These are phyloP conservation scores for Erpornis zantholeuca DNA, from an alignment of 2,113 vertebrate species.

Conservation along the genomic window DNA sequence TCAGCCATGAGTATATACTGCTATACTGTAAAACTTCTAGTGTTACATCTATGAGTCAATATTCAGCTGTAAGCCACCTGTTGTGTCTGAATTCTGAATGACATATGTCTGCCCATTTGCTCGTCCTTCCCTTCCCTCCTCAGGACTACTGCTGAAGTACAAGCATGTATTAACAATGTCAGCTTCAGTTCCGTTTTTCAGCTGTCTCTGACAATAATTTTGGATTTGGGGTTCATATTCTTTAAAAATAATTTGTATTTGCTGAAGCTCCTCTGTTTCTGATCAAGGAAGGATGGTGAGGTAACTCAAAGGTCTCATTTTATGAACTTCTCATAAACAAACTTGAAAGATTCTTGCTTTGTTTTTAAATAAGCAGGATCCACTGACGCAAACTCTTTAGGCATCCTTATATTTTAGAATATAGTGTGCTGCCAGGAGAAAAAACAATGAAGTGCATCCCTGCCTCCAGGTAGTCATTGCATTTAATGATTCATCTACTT, in stretches of 20 bases:
- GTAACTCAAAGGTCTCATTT: background rate
- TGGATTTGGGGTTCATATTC: background rate
- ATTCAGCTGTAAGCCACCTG: background rate
- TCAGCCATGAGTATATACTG: background rate
- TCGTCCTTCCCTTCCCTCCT: background rate
- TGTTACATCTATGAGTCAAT: background rate
- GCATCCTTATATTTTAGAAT: background rate
- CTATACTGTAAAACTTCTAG: background rate
- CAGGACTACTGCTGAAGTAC: background rate
- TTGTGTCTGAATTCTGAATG: background rate
- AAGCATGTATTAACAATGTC: background rate
- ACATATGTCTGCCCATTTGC: background rate
- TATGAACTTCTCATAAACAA: background rate
- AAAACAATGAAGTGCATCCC: background rate
- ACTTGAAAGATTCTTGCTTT: background rate
- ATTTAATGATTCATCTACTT: slow-evolving; percentile 45
- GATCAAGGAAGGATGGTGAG: background rate
- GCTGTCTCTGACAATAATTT: background rate
- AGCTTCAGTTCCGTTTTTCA: background rate
- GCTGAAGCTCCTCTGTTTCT: background rate
- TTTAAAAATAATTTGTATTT: background rate
- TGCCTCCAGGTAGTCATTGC: background rate
- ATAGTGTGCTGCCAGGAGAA: background rate
- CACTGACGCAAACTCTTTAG: background rate
- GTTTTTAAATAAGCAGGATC: background rate